phyloP scores from a whole-genome alignment of 1,140 invertebrate genomes.

The Hypsibius dujardini region DNA sequence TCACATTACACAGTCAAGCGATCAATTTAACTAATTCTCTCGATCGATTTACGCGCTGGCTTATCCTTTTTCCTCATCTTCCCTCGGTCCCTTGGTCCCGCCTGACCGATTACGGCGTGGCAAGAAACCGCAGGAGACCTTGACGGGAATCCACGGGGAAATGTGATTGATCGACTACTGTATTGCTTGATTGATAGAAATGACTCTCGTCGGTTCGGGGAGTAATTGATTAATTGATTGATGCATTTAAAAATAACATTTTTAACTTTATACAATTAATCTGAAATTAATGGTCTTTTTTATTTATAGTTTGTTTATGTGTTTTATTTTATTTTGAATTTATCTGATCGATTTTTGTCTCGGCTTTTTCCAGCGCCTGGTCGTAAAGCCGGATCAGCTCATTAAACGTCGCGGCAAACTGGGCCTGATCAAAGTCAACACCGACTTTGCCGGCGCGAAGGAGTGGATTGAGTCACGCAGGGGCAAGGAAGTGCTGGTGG shows the following conservation, averaged over 20 bases:
- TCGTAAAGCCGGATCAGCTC: constrained; percentile 95
- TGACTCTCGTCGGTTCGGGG: too few species aligned
- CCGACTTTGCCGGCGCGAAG: constrained; percentile 53
- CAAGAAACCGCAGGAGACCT: too few species aligned
- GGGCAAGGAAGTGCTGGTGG: constrained; percentile 64
- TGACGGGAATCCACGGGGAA: too few species aligned
- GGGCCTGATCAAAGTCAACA: constrained; percentile 86
- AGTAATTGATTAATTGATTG: too few species aligned
- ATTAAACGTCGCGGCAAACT: constrained; percentile 94
- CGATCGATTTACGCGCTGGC: too few species aligned
- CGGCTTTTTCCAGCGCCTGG: constrained; percentile 49
- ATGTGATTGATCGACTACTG: too few species aligned
- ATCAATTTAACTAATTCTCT: constrained; percentile 1
- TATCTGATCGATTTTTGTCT: constrained; percentile 7
- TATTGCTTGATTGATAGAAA: too few species aligned
- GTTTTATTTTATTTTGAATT: too few species aligned
- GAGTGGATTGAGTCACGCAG: constrained; percentile 74
- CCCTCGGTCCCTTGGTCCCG: too few species aligned
- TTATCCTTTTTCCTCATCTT: too few species aligned
- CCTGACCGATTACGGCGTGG: too few species aligned
- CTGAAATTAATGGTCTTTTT: neutral
- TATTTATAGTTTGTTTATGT: too few species aligned
- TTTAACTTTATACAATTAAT: neutral
- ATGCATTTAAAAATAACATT: neutral
- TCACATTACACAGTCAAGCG: constrained; percentile 5